Evolutionary conservation across 2,113 vertebrate genomes (phyloP).

Genomic region (Cephalopholis sonnerati): DNA sequence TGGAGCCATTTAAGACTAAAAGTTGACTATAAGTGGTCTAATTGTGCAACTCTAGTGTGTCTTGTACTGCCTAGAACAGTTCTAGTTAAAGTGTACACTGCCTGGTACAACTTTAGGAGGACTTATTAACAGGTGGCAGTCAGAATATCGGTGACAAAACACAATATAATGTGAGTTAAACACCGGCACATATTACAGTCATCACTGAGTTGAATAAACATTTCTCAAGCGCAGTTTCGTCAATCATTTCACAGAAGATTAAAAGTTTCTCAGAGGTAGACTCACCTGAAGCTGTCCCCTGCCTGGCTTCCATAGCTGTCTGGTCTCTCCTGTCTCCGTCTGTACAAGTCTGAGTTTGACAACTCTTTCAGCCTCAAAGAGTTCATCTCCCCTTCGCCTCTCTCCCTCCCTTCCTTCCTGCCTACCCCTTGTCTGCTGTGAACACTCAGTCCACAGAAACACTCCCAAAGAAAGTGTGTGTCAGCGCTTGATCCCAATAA

Average conservation of each 20-base stretch:
- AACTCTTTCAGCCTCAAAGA: constrained; percentile 93
- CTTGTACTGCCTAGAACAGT: not conserved
- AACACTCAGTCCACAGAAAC: constrained; percentile 26
- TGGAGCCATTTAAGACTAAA: not conserved
- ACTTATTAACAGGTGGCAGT: not conserved
- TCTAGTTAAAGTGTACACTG: not conserved
- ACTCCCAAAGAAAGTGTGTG: not conserved
- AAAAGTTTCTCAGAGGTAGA: not conserved
- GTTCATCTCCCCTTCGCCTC: constrained; percentile 88
- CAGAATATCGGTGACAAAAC: not conserved
- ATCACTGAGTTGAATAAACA: not conserved
- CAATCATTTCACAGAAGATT: not conserved
- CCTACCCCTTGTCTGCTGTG: constrained; percentile 22
- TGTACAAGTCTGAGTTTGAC: constrained; percentile 93
- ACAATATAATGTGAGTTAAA: not conserved
- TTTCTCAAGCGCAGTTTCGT: not conserved
- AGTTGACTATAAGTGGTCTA: not conserved
- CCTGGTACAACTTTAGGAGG: not conserved
- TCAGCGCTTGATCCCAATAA: constrained; percentile 4
- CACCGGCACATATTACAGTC: not conserved
- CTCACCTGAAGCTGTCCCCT: constrained; percentile 89
- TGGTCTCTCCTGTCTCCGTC: constrained; percentile 92
- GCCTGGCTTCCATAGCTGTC: constrained; percentile 88
- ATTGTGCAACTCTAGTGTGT: not conserved
- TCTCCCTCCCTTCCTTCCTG: constrained; percentile 54